Evolutionary conservation across 2,888 invertebrate genomes (phyloP), one percentile per base, ranked within the genome.

Genomic region (Sturmia bella): DNA sequence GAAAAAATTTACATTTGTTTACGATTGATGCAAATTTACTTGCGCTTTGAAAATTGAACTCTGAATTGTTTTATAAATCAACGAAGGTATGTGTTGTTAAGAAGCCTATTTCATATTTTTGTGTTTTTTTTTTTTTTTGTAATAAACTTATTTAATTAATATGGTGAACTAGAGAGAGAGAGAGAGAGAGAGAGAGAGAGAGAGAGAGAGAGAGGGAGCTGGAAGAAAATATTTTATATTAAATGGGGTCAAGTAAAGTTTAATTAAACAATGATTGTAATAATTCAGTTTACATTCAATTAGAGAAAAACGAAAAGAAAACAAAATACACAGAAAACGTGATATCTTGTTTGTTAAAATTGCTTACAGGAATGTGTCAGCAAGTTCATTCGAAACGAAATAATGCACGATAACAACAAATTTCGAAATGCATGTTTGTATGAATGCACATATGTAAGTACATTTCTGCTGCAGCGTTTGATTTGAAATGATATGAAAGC

Each of bases 181-280:
- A n/a, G n/a, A n/a, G n/a, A n/a, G n/a, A n/a, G n/a, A n/a, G n/a
- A n/a, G n/a, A n/a, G n/a, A n/a, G n/a, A n/a, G n/a, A n/a, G n/a
- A n/a, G n/a, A n/a, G n/a, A n/a, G n/a, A n/a, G n/a, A n/a, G n/a
- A n/a, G n/a, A n/a, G n/a, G n/a, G n/a, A n/a, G n/a, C n/a, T n/a
- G 17, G 19, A 50, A 32, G 48, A 39, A 24, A 48, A 54, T 32
- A 48, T 32, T 4, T 45, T 15, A 27, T 13, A 11, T 43, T 27
- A 48, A 74, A 75, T 43, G 48, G 39, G 68, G 74, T 63, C 74
- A 80, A 64, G 48, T 21, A 57, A 45, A 73, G 64, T 78, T 72
- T 76, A 76, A 76, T 69, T 76, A 76, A 69, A 43, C n/a, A 48
- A 50, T 59, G 32, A 56, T 74, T 61, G 6, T 54, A 32, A 6